Conservation (phyloP, 2,888 invertebrate species). For the Eupeodes latifasciatus region DNA sequence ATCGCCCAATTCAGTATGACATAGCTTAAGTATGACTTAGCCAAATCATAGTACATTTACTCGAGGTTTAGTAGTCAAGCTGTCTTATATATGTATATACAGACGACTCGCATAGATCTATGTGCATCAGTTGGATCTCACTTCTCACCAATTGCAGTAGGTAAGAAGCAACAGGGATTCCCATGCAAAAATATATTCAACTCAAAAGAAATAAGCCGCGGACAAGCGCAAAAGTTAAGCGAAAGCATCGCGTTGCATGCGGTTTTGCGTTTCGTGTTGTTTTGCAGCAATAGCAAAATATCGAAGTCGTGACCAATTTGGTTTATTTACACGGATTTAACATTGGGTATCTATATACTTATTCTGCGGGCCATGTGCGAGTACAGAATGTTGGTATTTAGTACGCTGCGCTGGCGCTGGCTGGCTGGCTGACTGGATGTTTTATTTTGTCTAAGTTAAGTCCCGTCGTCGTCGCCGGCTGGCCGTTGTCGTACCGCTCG, state of each 20-base stretch:
- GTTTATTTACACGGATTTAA: constrained; percentile 84
- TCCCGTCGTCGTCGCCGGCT: not conserved
- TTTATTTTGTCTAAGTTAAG: constrained; percentile 65
- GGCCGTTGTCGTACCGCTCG: not conserved
- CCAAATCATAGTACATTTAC: constrained; percentile 2
- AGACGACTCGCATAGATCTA: constrained; percentile 6
- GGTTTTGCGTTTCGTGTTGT: constrained; percentile 69
- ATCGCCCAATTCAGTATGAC: constrained; percentile 74
- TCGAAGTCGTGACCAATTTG: constrained; percentile 84
- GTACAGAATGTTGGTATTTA: constrained; percentile 74
- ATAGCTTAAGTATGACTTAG: constrained; percentile 71
- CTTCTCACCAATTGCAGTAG: not conserved
- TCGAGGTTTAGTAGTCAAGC: constrained; percentile 36
- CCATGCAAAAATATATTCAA: constrained; percentile 42
- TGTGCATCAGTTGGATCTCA: constrained; percentile 3
- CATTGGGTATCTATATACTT: constrained; percentile 80
- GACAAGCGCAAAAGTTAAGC: constrained; percentile 3
- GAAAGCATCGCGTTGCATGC: constrained; percentile 45
- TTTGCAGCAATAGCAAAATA: constrained; percentile 78
- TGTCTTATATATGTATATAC: constrained; percentile 42
- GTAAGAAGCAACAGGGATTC: constrained; percentile 31
- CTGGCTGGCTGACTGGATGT: constrained; percentile 11
- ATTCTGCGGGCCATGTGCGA: constrained; percentile 68
- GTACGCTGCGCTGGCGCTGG: constrained; percentile 51
- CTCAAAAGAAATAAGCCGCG: constrained; percentile 30